Evolutionary conservation across 2,888 invertebrate genomes (phyloP).

Genomic region (Buathra laborator): DNA sequence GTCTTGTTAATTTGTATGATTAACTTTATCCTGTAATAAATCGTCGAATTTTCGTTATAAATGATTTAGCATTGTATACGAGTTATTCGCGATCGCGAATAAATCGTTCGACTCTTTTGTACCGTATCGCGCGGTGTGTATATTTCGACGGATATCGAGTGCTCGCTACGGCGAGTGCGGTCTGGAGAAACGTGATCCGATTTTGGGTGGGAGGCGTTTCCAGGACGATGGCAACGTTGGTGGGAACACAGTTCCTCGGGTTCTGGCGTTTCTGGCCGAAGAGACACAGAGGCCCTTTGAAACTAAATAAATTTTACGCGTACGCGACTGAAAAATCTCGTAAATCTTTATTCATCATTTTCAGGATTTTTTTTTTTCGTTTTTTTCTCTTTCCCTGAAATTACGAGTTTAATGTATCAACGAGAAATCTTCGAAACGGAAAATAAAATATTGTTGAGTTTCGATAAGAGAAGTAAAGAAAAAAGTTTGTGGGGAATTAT

Average conservation of each 20-base stretch:
- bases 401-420: too few relatives aligned
- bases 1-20: too few relatives aligned
- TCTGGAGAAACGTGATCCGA: constrained; percentile 67
- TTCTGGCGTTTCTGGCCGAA: constrained; percentile 18
- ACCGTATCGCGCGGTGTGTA: neutral
- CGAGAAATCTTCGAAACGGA: too few relatives aligned
- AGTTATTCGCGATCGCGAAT: neutral
- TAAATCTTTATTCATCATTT: neutral
- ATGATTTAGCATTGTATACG: neutral
- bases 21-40: too few relatives aligned
- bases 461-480: too few relatives aligned
- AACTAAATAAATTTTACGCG: constrained; percentile 32
- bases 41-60: too few relatives aligned
- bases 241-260: constrained; percentile 43
- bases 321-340: constrained; percentile 4
- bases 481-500: too few relatives aligned
- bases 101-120: neutral
- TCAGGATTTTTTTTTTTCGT: neutral
- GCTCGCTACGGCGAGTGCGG: constrained; percentile 55
- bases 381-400: too few relatives aligned
- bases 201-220: constrained; percentile 68
- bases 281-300: constrained; percentile 34
- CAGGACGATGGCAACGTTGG: constrained; percentile 66
- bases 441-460: too few relatives aligned
- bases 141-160: constrained; percentile 51